Evolutionary conservation across 2,113 vertebrate species (phyloP), one percentile per base, ranked within the genome.

Genomic region (Corythoichthys intestinalis): DNA sequence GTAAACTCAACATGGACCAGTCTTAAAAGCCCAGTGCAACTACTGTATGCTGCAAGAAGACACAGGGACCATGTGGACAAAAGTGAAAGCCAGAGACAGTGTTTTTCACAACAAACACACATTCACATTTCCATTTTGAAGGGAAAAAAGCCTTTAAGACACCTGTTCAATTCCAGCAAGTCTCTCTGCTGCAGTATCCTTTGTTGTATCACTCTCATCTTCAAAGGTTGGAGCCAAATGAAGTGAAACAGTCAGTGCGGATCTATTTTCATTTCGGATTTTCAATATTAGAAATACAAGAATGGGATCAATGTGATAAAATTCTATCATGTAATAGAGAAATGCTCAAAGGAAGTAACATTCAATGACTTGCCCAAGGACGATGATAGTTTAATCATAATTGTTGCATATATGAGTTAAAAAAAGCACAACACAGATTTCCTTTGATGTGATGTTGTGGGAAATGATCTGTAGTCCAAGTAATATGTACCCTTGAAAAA

Each of bases 11-110:
- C 2, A 46, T 37, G 59, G 67, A 65, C 61, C 72, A 60, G 14
- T 49, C 59, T 69, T 70, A 70, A 75, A 77, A 69, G 67, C n/a
- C 44, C 39, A 50, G 56, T 75, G 69, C 65, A 76, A 78, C 73
- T 41, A 60, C 56, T 44, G 41, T 60, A 50, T 56, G 13, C 2
- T 60, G 47, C 56, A 44, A 52, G 59, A 60, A 73, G 60, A 34
- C 61, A 69, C 53, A 60, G 50, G 73, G 76, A 69, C 53, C 3
- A 0, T 20, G 54, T 28, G 44, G 54, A 41, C 66, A 69, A 71
- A 59, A 1, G 3, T 38, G 9, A 34, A 71, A 46, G 62, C 75
- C 69, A 44, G 66, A 73, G 59, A 60, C 64, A 13, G 34, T 4
- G 50, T 49, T 69, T 65, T 72, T 54, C 50, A 67, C 57, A 77